A percentile compares a stretch with the other conserved stretches of the same genome.
Conservation (phyloP, 2,888 invertebrate species). For the Drosophila atroscutellata region DNA sequence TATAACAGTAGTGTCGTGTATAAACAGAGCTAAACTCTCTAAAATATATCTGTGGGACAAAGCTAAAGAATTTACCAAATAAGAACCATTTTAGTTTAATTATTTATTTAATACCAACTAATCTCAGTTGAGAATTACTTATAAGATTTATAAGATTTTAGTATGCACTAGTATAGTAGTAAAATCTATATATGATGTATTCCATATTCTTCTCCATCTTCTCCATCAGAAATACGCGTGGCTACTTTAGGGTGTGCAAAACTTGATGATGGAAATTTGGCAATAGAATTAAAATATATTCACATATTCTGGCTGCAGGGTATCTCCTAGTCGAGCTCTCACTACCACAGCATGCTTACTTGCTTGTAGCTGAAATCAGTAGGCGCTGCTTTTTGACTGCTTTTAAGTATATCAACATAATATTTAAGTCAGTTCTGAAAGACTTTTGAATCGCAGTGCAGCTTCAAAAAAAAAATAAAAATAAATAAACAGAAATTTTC, state of each 20-base stretch:
- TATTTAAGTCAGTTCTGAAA: not conserved
- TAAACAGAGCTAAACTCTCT: not conserved
- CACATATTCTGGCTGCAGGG: not conserved
- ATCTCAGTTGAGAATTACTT: no score
- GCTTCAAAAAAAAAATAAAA: slow-evolving; percentile 8
- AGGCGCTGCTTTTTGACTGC: slow-evolving; percentile 17
- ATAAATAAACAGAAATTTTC: not conserved
- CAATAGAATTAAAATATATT: no score
- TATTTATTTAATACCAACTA: no score
- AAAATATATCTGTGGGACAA: not conserved
- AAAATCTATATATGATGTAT: no score
- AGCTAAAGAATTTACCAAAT: not conserved
- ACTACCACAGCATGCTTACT: not conserved
- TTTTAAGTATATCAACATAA: not conserved
- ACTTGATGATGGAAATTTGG: no score
- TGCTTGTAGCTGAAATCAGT: slow-evolving; percentile 7
- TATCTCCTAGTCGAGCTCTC: not conserved
- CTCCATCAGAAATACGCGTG: not conserved
- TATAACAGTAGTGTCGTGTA: not conserved
- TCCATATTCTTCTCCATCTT: not conserved
- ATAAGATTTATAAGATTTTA: no score
- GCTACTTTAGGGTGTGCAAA: no score
- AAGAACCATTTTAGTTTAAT: no score
- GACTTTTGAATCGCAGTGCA: slow-evolving; percentile 27
- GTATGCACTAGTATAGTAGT: no score